phyloP scores from a whole-genome alignment of 2,888 invertebrate species.

The Noctua janthe region DNA sequence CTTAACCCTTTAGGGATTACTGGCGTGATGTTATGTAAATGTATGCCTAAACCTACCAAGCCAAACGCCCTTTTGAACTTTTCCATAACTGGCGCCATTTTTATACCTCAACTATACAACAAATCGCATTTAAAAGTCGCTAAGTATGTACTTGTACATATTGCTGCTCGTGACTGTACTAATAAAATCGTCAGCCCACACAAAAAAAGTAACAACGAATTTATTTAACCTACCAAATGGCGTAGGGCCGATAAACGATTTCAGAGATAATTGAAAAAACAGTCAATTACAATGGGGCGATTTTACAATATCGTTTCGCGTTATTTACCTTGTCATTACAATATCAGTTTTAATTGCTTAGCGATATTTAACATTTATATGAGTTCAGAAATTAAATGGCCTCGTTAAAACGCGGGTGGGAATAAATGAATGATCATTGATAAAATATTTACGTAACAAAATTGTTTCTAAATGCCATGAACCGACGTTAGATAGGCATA shows the following conservation, averaged over 20 bases:
- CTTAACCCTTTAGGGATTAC: no score
- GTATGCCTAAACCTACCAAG: neutral
- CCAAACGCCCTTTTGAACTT: neutral
- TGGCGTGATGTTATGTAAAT: no score
- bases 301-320: neutral
- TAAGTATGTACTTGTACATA: neutral
- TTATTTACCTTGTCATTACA: constrained; percentile 9
- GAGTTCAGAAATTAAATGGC: constrained; percentile 5
- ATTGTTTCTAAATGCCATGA: neutral
- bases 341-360: constrained; percentile 33
- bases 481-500: neutral
- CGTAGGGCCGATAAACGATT: constrained; percentile 11
- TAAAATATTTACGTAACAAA: neutral
- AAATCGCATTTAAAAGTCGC: neutral
- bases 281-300: neutral
- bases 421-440: constrained; percentile 19
- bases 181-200: neutral
- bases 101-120: neutral
- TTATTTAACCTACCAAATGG: constrained; percentile 9
- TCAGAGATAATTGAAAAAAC: constrained; percentile 31
- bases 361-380: constrained; percentile 23
- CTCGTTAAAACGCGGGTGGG: constrained; percentile 1
- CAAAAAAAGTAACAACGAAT: constrained; percentile 1
- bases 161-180: neutral
- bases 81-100: neutral